Percentiles rank a stretch among this genome's conserved stretches.
phyloP scores from a whole-genome alignment of 1,140 invertebrate genomes.

The Hirudo medicinalis region DNA sequence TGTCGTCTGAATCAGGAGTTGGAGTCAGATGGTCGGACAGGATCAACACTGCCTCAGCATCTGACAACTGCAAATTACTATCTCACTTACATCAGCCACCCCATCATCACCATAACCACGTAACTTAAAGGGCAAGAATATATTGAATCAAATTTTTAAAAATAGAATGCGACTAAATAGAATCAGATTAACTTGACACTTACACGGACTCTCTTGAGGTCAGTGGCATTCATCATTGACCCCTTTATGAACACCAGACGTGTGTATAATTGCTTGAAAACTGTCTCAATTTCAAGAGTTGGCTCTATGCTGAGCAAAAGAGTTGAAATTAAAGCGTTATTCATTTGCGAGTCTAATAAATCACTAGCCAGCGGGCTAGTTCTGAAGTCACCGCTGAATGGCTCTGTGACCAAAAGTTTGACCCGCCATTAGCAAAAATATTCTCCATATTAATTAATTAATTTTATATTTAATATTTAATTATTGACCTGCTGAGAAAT shows the following conservation, averaged over 20 bases:
- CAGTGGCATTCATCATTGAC: slow-evolving; percentile 98
- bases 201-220: slow-evolving; percentile 97
- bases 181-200: slow-evolving; percentile 28
- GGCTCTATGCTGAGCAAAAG: slow-evolving; percentile 44
- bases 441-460: slow-evolving; percentile 4
- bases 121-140: too few species aligned
- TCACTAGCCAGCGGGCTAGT: too few species aligned
- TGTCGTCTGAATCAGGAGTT: slow-evolving; percentile 84
- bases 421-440: background rate
- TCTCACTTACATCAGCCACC: background rate
- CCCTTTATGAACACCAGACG: slow-evolving; percentile 99
- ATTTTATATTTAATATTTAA: too few species aligned
- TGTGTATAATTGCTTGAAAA: slow-evolving; percentile 96
- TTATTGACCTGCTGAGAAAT: slow-evolving; percentile 89
- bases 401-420: background rate
- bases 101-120: too few species aligned
- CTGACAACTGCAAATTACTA: slow-evolving; percentile 64
- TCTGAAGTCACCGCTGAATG: too few species aligned
- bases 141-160: background rate
- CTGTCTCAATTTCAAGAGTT: slow-evolving; percentile 89
- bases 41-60: slow-evolving; percentile 91
- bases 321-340: slow-evolving; percentile 29
- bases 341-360: too few species aligned
- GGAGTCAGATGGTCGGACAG: slow-evolving; percentile 92
- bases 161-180: background rate